phyloP scores from a whole-genome alignment of 2,113 vertebrate species.

The Sander vitreus region DNA sequence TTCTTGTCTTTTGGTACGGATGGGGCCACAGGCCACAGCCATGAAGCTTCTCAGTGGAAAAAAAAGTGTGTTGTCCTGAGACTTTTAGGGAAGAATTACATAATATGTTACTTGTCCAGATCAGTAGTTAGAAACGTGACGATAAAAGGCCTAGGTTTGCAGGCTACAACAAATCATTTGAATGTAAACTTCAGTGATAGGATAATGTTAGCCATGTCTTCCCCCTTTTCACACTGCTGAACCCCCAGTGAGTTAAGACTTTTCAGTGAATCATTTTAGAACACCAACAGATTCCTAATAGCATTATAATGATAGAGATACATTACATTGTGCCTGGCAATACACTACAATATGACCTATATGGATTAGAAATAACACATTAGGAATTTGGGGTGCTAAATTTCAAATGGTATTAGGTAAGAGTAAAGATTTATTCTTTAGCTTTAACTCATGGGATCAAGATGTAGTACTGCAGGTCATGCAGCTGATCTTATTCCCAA shows the following conservation, averaged over 20 bases:
- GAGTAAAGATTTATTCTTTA: neutral
- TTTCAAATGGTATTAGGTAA: constrained; percentile 8
- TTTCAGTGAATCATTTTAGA: constrained; percentile 14
- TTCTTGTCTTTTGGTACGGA: constrained; percentile 54
- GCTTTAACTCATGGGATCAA: neutral
- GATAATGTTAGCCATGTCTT: neutral
- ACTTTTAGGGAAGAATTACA: constrained; percentile 6
- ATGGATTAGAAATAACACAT: constrained; percentile 26
- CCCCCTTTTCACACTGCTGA: neutral
- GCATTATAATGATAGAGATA: constrained; percentile 34
- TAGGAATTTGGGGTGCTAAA: constrained; percentile 1
- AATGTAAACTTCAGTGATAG: neutral
- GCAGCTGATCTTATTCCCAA: neutral
- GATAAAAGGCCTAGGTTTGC: constrained; percentile 6
- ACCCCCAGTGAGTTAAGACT: neutral
- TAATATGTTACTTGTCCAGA: neutral
- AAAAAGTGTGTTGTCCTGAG: neutral
- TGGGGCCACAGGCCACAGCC: constrained; percentile 11
- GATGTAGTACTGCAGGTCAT: neutral
- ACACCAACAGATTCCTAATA: constrained; percentile 30
- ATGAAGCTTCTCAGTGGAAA: constrained; percentile 1
- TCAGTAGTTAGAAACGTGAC: neutral
- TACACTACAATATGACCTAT: constrained; percentile 15
- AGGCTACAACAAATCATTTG: constrained; percentile 1
- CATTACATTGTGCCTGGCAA: constrained; percentile 31